phyloP scores from a whole-genome alignment of 2,888 invertebrate genomes.

The Palloptera scutellata region DNA sequence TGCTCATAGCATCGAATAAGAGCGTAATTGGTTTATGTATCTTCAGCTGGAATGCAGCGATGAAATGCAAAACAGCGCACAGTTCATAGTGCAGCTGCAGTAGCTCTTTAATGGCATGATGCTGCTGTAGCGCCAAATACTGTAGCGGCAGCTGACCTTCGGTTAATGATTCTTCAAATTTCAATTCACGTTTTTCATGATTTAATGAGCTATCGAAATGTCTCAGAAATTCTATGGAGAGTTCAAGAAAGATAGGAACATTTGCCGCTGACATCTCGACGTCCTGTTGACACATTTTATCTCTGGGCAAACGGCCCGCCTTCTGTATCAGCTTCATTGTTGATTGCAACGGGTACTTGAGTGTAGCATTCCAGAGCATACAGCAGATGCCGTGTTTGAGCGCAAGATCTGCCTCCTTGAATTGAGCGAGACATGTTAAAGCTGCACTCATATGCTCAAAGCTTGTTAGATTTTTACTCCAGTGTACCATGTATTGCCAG shows the following conservation, averaged over 20 bases:
- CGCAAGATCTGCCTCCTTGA: conserved; percentile 54
- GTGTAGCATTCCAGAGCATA: conserved; percentile 88
- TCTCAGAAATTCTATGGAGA: conserved; percentile 59
- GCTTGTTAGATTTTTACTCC: conserved; percentile 80
- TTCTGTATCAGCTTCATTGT: conserved; percentile 80
- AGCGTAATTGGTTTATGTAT: conserved; percentile 75
- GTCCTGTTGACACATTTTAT: conserved; percentile 81
- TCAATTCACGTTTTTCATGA: conserved; percentile 56
- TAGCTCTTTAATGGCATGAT: conserved; percentile 77
- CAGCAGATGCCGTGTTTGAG: conserved; percentile 81
- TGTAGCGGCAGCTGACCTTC: conserved; percentile 69
- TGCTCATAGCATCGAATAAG: conserved; percentile 78
- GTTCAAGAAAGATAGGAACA: conserved; percentile 72
- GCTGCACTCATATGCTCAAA: conserved; percentile 76
- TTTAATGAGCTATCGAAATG: conserved; percentile 54
- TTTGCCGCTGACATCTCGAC: conserved; percentile 74
- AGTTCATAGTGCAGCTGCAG: conserved; percentile 84
- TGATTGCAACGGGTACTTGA: conserved; percentile 81
- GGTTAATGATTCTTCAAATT: conserved; percentile 59
- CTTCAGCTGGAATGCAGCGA: conserved; percentile 80
- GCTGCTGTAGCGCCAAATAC: conserved; percentile 79
- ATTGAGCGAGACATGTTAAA: conserved; percentile 70
- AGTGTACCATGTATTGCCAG: conserved; percentile 89
- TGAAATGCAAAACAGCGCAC: conserved; percentile 78
- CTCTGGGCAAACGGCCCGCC: conserved; percentile 85